phyloP scores from a whole-genome alignment of 2,113 vertebrate genomes.

The Deroptyus accipitrinus region DNA sequence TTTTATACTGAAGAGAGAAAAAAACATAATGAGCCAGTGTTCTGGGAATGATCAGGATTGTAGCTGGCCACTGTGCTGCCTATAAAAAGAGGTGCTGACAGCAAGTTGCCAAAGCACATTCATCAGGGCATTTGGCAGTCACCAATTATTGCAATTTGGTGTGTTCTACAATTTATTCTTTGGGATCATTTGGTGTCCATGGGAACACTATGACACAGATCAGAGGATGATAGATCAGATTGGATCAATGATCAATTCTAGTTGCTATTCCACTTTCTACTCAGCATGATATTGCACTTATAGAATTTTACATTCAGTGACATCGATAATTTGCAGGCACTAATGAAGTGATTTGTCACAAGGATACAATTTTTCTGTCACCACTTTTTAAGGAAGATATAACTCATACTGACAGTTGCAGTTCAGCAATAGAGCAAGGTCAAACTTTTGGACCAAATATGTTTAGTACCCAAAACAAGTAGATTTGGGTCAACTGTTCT shows the following conservation, averaged over 20 bases:
- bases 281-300: not conserved
- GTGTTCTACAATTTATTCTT: not conserved
- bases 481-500: not conserved
- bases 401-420: not conserved
- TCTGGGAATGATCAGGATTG: not conserved
- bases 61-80: not conserved
- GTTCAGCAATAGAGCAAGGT: not conserved
- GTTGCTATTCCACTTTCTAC: not conserved
- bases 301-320: not conserved
- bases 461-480: not conserved
- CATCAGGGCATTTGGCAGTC: not conserved
- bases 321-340: not conserved
- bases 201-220: not conserved
- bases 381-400: not conserved
- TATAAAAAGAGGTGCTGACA: not conserved
- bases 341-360: conserved; percentile 40
- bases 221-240: not conserved
- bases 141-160: not conserved
- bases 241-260: not conserved
- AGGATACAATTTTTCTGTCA: not conserved
- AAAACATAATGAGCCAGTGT: not conserved
- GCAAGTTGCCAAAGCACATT: not conserved
- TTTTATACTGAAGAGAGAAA: not conserved
- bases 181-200: not conserved
- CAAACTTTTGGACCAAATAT: not conserved